phyloP scores from a whole-genome alignment of 2,888 invertebrate species.

The Drosophila mimetica region DNA sequence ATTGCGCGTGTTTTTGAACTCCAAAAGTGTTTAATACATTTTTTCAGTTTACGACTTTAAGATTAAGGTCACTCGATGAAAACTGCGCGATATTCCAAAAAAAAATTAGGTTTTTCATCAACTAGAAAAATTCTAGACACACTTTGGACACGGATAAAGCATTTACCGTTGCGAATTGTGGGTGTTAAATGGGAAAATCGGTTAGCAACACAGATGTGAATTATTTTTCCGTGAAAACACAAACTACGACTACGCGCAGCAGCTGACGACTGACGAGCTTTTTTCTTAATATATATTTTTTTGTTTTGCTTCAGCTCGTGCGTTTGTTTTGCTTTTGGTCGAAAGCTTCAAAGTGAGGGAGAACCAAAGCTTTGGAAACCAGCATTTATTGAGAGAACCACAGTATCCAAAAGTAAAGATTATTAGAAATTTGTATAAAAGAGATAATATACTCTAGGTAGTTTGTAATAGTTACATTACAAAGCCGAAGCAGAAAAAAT shows the following conservation, averaged over 20 bases:
- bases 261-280: conserved; percentile 84
- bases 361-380: conserved; percentile 8
- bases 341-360: not conserved
- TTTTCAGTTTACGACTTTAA: conserved; percentile 8
- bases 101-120: conserved; percentile 1
- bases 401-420: conserved; percentile 1
- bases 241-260: conserved; percentile 82
- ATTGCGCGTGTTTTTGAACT: conserved; percentile 33
- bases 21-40: conserved; percentile 3
- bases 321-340: conserved; percentile 47
- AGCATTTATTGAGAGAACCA: conserved; percentile 37
- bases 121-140: conserved; percentile 3
- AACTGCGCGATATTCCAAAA: conserved; percentile 1
- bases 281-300: conserved; percentile 70
- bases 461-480: no score
- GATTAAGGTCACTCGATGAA: conserved; percentile 28
- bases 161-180: conserved; percentile 40
- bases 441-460: not conserved
- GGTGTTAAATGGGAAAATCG: conserved; percentile 42
- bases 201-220: conserved; percentile 47
- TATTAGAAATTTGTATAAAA: not conserved
- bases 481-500: no score
- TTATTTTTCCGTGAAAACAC: conserved; percentile 55
- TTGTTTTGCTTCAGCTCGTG: conserved; percentile 35
- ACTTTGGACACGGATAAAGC: conserved; percentile 1